These are phyloP conservation scores for Nasalis larvatus DNA, from an alignment of 2,113 vertebrate species.

Conservation along the genomic window DNA sequence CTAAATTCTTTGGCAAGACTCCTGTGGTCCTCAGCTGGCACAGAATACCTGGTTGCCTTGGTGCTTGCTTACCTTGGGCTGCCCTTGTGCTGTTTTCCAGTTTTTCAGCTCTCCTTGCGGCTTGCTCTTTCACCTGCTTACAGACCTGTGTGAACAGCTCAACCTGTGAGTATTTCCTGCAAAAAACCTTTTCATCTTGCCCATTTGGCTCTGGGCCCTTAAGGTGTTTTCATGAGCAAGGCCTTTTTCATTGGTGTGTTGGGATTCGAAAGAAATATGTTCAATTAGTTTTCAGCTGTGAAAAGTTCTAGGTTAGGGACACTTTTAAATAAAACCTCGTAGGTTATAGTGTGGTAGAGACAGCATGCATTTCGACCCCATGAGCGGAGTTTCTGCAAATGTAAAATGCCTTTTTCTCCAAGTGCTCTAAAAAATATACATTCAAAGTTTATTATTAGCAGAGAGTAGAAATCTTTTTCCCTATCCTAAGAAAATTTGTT, in stretches of 20 bases:
- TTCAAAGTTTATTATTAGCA: neutral
- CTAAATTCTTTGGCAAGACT: neutral
- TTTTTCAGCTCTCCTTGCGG: neutral
- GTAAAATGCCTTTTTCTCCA: neutral
- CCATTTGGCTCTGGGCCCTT: neutral
- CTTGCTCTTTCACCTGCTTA: conserved; percentile 3
- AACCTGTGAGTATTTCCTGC: neutral
- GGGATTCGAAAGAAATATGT: conserved; percentile 20
- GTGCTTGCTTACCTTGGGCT: neutral
- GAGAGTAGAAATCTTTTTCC: neutral
- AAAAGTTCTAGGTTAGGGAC: neutral
- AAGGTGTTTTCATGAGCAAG: neutral
- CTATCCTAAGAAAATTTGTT: neutral
- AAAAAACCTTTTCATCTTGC: neutral
- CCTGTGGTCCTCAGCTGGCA: neutral
- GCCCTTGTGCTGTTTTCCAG: neutral
- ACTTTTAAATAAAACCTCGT: neutral
- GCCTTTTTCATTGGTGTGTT: conserved; percentile 36
- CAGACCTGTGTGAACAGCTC: conserved; percentile 11
- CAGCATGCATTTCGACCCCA: neutral
- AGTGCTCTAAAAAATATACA: neutral
- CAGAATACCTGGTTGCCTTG: neutral
- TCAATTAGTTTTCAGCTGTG: conserved; percentile 16
- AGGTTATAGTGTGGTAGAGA: neutral
- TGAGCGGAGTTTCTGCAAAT: neutral